Base-by-base conservation (phyloP, 2,888 invertebrate genomes). In the Lasiommata megera region DNA sequence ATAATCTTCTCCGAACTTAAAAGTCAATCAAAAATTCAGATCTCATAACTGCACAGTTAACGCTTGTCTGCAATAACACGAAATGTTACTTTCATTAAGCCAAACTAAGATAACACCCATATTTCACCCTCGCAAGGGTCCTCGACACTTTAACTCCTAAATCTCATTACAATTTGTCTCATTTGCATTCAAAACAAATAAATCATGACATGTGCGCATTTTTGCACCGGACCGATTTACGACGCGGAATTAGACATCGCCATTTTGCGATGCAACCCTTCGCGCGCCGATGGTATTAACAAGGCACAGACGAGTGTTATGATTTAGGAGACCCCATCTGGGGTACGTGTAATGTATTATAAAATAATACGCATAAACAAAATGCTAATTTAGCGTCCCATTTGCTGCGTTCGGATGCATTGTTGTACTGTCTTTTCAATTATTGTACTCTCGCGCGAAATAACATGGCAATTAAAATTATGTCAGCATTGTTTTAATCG, bases 91-190 rank as follows among this genome's bases (percentile, higher is more conserved):
- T 52, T 51, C 51, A 52, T 51, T 34, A 51, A 54, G 37, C 17
- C 23, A 36, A 56, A 53, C 38, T 37, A 37, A 61, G 54, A 56
- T 38, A 55, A 40, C 48, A 18, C 34, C 50, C 67, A 68, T 69
- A 67, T 64, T 62, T 63, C 68, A 60, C 66, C 65, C 63, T 64
- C 57, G 62, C 62, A 57, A 58, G 66, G 67, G 67, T 59, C 51
- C 66, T 63, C 60, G 64, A 67, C 66, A 66, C 65, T 63, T 66
- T 69, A 69, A 73, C 71, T 66, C 70, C 69, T 65, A 80, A 83
- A 88, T 88, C 83, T 85, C 77, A 81, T 84, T 84, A 88, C 82
- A 88, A 89, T 89, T 88, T 88, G 83, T 69, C 66, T 44, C 58
- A 89, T 90, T 87, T 87, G 87, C 88, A 89, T 90, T 79, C 71